These are phyloP conservation scores for Daboia siamensis DNA, from an alignment of 2,113 vertebrate species.

Conservation along the genomic window DNA sequence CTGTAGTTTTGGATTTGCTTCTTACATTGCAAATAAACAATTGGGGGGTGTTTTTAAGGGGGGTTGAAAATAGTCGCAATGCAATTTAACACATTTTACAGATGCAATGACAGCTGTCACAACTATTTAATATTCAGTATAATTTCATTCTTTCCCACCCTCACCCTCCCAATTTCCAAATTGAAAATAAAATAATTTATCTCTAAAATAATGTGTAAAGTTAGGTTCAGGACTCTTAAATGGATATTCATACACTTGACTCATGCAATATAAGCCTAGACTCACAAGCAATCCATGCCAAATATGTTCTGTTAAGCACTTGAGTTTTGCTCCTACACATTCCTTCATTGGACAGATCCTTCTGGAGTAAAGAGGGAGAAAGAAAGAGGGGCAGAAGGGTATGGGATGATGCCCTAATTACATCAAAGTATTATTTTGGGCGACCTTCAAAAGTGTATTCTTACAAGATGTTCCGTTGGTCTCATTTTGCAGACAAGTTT, in stretches of 20 bases:
- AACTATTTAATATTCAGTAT: not conserved
- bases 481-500: not conserved
- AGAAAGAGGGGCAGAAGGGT: not conserved
- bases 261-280: not conserved
- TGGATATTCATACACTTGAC: not conserved
- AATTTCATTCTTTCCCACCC: not conserved
- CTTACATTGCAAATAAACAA: not conserved
- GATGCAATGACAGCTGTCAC: not conserved
- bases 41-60: not conserved
- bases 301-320: not conserved
- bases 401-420: no score
- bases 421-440: not conserved
- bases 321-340: not conserved
- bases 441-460: not conserved
- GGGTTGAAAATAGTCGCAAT: not conserved
- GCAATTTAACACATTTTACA: not conserved
- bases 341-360: not conserved
- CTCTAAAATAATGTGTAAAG: not conserved
- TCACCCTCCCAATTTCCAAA: not conserved
- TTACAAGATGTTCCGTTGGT: not conserved
- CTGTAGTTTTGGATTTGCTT: rapidly evolving
- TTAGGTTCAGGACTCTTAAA: not conserved
- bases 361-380: not conserved
- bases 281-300: not conserved
- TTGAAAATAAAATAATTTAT: not conserved